Base-by-base conservation (phyloP, 1,140 invertebrate genomes). In the Pseudomyrmex cubaensis region DNA sequence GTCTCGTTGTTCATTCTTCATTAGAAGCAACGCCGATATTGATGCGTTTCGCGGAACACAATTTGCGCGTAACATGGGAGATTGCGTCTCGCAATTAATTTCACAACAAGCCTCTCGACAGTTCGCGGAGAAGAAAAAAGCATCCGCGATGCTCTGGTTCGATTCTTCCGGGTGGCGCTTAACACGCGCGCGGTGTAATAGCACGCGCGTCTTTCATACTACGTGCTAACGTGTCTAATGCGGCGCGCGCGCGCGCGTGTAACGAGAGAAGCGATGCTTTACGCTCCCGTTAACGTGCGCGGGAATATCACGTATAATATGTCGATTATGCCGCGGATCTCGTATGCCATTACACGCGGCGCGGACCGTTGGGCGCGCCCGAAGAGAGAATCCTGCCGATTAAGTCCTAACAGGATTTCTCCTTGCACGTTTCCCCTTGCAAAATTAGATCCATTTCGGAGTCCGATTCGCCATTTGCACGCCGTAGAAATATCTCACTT, bases 281-380 rank as follows among this genome's bases (percentile, higher is more conserved):
- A 87, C 72, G 86, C 86, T 87, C 86, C 86, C 86, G 85, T 87
- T 87, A 87, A 67, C 61, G 46, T 57, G 64, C 77, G 22, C 54
- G 50, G 54, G 35, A 83, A 84, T 77, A 84, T 67, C 54, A n/a
- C 44, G 82, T 67, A 77, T 61, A 67, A 82, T 63, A 84, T 57
- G 75, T n/a, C 69, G 62, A 85, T 87, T 85, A 80, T n/a, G 54
- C 22, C n/a, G 46, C 66, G 76, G 44, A 72, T 72, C 35, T 35
- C 76, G 76, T 76, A 48, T 54, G 61, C 61, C 62, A 75, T 83
- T 77, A 83, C 20, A 50, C 4, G 61, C 52, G 52, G 54, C 80
- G 61, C 46, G 80, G 61, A 20, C 44, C 54, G 80, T 76, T 76
- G 61, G 44, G n/a, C 61, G 59, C 72, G 35, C 54, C n/a, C 25